Evolutionary conservation across 2,888 invertebrate genomes (phyloP).

Genomic region (Elysia crispata): DNA sequence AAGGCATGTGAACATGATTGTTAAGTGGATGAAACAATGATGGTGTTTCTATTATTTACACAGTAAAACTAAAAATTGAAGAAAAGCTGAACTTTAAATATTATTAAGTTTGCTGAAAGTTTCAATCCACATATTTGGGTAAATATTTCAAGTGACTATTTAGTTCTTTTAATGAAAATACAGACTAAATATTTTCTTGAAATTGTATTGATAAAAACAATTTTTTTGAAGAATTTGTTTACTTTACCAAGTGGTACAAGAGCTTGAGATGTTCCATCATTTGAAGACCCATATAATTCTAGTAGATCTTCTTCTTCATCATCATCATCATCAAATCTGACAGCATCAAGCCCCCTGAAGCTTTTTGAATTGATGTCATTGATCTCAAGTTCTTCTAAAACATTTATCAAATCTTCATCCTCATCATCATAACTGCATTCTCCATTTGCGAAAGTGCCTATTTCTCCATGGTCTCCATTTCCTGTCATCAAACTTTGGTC

Average conservation of each 20-base stretch:
- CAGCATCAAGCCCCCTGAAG: neutral
- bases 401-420: constrained; percentile 10
- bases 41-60: no score
- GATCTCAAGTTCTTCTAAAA: constrained; percentile 23
- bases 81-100: no score
- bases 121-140: no score
- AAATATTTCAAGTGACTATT: no score
- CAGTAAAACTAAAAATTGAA: no score
- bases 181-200: no score
- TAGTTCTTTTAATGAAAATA: no score
- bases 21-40: no score
- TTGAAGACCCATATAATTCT: no score
- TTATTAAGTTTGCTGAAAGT: no score
- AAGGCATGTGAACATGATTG: no score
- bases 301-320: neutral
- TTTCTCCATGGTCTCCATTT: neutral
- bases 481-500: constrained; percentile 41
- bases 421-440: constrained; percentile 21
- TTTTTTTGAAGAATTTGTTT: neutral
- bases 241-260: neutral
- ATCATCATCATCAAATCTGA: neutral
- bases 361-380: constrained; percentile 28
- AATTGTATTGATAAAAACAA: neutral
- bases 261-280: neutral
- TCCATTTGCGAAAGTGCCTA: neutral